Evolutionary conservation across 2,888 invertebrate genomes (phyloP), one percentile per base, ranked within the genome.

Genomic region (Apotomis turbidana): DNA sequence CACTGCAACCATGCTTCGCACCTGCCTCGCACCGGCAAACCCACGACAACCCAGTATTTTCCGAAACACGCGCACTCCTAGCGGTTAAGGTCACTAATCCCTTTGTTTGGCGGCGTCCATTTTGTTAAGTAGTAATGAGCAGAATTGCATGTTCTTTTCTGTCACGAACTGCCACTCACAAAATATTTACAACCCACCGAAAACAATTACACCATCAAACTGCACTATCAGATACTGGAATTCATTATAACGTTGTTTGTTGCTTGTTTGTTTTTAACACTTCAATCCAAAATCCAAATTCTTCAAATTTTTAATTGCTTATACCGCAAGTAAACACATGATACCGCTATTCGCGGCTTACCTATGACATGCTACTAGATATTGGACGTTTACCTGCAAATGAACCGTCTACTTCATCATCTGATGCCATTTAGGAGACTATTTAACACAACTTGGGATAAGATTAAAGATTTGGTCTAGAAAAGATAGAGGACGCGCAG

Each of bases 401-500:
- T 89, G 95, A 96, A 88, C 97, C 97, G 85, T 97, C 97, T 88
- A 97, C 95, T 93, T 97, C 97, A 87, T 97, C 97, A 85, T 97
- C 97, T 78, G 97, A 97, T 91, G 97, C 97, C 97, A 97, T 97
- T 90, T 90, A 88, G 83, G 87, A 79, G 82, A 89, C 85, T 86
- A 85, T 88, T 85, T 83, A 85, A 83, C 85, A 90, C 90, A 89
- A 90, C 79, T 78, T 80, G 80, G 78, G 82, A 81, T 83, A 82
- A 87, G 83, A 85, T 87, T 79, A 83, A 84, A 86, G 85, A 88
- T 89, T 89, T 86, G 83, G 86, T 87, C 86, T 87, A 88, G 87
- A 89, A 90, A 91, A 88, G 88, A 89, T 90, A 91, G 90, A 90
- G 93, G 93, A 93, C 93, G 93, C 93, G 93, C 93, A 93, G 92